Conservation (phyloP, 2,113 vertebrate species). For the Phylloscopus trochilus region DNA sequence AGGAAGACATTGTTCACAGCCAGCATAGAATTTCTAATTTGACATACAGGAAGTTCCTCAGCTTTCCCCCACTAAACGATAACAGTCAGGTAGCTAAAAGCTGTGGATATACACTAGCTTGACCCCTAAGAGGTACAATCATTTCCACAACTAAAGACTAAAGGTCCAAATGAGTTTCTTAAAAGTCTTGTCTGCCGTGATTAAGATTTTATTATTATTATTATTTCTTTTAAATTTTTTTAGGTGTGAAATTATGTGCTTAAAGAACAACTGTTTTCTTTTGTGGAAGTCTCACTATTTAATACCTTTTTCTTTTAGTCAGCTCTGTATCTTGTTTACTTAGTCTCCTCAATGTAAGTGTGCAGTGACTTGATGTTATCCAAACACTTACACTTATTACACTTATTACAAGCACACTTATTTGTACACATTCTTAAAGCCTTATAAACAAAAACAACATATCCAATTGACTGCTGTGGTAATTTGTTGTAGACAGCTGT, state of each 20-base stretch:
- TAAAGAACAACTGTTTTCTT: not conserved
- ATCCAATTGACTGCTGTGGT: not conserved
- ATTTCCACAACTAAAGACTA: not conserved
- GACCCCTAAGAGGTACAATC: not conserved
- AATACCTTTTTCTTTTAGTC: not conserved
- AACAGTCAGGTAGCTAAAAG: not conserved
- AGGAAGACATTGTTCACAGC: not conserved
- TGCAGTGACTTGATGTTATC: not conserved
- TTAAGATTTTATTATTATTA: not conserved
- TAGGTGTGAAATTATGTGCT: rapidly evolving
- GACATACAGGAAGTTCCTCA: not conserved
- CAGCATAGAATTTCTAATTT: not conserved
- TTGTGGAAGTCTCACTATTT: not conserved
- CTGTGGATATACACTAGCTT: not conserved
- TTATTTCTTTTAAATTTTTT: not conserved
- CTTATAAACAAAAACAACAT: not conserved
- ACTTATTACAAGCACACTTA: not conserved
- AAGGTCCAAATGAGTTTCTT: not conserved
- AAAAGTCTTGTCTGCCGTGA: not conserved
- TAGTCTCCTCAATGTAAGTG: not conserved
- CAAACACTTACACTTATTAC: too few species aligned
- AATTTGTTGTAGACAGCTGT: not conserved
- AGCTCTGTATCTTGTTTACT: not conserved
- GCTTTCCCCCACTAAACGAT: not conserved
- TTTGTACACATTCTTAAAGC: not conserved